Evolutionary conservation across 2,797 vertebrate species (phyloP).

Genomic region (Pseudocheirus occidentalis): DNA sequence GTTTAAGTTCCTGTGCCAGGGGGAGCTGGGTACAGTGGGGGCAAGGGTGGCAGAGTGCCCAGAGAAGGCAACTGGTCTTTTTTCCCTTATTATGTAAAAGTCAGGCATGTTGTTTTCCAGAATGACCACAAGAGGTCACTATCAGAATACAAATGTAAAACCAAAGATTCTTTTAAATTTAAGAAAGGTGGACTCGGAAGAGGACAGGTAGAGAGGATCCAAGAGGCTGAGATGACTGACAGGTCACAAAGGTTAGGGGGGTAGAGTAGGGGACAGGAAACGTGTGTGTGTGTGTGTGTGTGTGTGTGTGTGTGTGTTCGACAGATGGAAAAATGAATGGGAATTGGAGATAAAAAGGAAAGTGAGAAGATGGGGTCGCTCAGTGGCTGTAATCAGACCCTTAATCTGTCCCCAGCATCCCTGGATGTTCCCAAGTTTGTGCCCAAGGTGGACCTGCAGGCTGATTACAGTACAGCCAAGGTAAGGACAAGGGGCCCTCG

Average conservation of each 20-base stretch:
- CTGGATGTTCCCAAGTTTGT: constrained; percentile 86
- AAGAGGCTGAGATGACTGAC: neutral
- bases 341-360: neutral
- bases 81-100: neutral
- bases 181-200: neutral
- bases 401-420: constrained; percentile 80
- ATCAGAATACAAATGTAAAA: neutral
- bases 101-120: constrained; percentile 18
- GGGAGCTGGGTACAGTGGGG: neutral
- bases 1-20: neutral
- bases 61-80: too few relatives aligned
- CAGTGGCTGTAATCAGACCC: neutral
- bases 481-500: constrained; percentile 78
- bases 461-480: constrained; percentile 91
- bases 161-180: accelerated
- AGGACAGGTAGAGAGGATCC: neutral
- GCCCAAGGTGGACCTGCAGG: constrained; percentile 89
- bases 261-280: neutral
- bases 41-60: neutral
- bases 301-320: neutral
- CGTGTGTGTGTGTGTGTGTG: too few relatives aligned
- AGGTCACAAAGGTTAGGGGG: neutral
- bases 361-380: neutral
- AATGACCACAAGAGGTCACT: constrained; percentile 49
- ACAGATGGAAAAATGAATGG: neutral